Conservation (phyloP, 2,888 invertebrate genomes). For the Meganola albula region DNA sequence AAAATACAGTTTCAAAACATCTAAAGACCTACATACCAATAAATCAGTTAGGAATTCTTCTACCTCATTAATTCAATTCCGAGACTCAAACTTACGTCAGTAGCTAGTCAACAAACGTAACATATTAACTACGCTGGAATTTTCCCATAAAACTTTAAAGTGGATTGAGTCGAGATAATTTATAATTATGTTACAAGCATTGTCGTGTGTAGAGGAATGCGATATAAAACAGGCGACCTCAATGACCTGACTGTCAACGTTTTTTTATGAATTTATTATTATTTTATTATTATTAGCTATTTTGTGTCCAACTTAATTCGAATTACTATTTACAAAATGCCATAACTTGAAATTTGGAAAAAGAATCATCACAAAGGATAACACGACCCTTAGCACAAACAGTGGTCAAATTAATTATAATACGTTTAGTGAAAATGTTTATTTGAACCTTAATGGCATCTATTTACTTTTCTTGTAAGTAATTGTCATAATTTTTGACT, state of each 20-base stretch:
- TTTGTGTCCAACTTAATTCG: no score
- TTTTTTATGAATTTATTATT: no score
- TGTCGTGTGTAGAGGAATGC: slow-evolving; percentile 32
- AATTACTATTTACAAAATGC: no score
- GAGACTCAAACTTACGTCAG: slow-evolving; percentile 18
- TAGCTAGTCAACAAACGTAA: slow-evolving; percentile 18
- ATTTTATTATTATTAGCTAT: no score
- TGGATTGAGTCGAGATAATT: slow-evolving; percentile 28
- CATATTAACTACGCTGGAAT: slow-evolving; percentile 26
- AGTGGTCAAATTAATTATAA: no score
- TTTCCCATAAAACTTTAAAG: slow-evolving; percentile 33
- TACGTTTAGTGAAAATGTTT: slow-evolving; percentile 3
- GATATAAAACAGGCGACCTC: slow-evolving; percentile 35
- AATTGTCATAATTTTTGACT: slow-evolving; percentile 36
- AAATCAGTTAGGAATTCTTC: not conserved
- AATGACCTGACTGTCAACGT: slow-evolving; percentile 38
- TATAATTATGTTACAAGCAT: slow-evolving; percentile 32
- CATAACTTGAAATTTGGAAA: no score
- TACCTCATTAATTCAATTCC: not conserved
- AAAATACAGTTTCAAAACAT: slow-evolving; percentile 10
- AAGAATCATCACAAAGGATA: no score
- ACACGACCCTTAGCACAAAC: no score
- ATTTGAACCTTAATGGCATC: no score
- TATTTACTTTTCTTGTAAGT: slow-evolving; percentile 40
- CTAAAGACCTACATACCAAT: no score